A percentile compares a stretch with the other conserved stretches of the same genome.
These are phyloP conservation scores for Lypha dubia DNA, from an alignment of 2,888 invertebrate species.

Conservation along the genomic window DNA sequence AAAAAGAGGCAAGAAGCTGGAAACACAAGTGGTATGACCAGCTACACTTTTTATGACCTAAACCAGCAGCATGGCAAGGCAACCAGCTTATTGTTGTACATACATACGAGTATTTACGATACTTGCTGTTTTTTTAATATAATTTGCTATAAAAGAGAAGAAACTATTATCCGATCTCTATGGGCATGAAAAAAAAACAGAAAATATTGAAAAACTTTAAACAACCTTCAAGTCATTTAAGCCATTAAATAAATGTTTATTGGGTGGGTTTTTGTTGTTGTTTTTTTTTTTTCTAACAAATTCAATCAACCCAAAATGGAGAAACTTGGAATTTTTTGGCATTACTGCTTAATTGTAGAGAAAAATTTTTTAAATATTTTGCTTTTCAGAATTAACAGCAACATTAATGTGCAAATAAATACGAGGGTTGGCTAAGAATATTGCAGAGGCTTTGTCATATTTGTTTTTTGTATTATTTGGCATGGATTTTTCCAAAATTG, in stretches of 20 bases:
- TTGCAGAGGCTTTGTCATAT: too few relatives aligned
- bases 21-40: conserved; percentile 68
- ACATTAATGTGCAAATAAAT: not conserved
- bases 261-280: conserved; percentile 64
- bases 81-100: conserved; percentile 46
- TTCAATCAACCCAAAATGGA: conserved; percentile 42
- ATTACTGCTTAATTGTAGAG: conserved; percentile 28
- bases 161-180: conserved; percentile 61
- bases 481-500: too few relatives aligned
- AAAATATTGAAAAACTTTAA: conserved; percentile 35
- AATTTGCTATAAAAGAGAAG: conserved; percentile 48
- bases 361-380: conserved; percentile 41
- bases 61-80: conserved; percentile 64
- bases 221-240: conserved; percentile 56
- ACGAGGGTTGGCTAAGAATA: not conserved
- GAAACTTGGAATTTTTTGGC: conserved; percentile 44
- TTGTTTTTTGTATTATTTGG: too few relatives aligned
- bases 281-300: conserved; percentile 21
- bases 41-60: conserved; percentile 68
- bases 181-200: conserved; percentile 29
- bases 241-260: conserved; percentile 54
- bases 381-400: conserved; percentile 18
- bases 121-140: conserved; percentile 20
- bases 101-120: conserved; percentile 19
- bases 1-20: conserved; percentile 45